These are phyloP conservation scores for Caenorhabditis tropicalis DNA, from an alignment of 1,140 invertebrate species.

Conservation along the genomic window DNA sequence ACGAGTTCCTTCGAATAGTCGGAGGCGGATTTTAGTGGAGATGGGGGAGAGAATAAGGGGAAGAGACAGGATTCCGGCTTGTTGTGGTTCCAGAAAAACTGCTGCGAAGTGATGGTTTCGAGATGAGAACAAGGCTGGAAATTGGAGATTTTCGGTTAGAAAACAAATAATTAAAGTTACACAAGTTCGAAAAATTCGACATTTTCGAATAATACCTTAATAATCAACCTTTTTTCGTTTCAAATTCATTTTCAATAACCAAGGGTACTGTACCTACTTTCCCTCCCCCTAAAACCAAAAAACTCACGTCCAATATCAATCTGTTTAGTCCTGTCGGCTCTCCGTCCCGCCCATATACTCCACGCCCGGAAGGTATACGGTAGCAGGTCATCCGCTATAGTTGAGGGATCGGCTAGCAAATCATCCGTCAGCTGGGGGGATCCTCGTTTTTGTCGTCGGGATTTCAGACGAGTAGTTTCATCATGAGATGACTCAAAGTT, in stretches of 20 bases:
- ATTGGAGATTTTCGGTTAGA: not conserved
- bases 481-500: conserved; percentile 17
- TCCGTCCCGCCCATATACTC: conserved; percentile 26
- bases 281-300: no score
- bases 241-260: no score
- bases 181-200: no score
- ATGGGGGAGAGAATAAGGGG: not conserved
- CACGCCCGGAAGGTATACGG: conserved; percentile 6
- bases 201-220: no score
- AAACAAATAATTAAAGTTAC: not conserved
- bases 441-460: not conserved
- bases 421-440: not conserved
- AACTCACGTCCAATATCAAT: conserved; percentile 40
- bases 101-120: conserved; percentile 15
- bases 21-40: not conserved
- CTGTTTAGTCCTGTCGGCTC: not conserved
- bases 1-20: conserved; percentile 7
- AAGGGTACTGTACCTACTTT: no score
- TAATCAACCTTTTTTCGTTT: no score
- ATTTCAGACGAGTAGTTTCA: not conserved
- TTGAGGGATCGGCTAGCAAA: not conserved
- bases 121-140: not conserved
- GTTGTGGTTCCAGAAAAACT: conserved; percentile 4
- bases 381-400: conserved; percentile 12
- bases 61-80: conserved; percentile 12